A percentile compares a stretch with the other conserved stretches of the same genome.
phyloP scores from a whole-genome alignment of 2,888 invertebrate species.

The Heliconius charithonia region DNA sequence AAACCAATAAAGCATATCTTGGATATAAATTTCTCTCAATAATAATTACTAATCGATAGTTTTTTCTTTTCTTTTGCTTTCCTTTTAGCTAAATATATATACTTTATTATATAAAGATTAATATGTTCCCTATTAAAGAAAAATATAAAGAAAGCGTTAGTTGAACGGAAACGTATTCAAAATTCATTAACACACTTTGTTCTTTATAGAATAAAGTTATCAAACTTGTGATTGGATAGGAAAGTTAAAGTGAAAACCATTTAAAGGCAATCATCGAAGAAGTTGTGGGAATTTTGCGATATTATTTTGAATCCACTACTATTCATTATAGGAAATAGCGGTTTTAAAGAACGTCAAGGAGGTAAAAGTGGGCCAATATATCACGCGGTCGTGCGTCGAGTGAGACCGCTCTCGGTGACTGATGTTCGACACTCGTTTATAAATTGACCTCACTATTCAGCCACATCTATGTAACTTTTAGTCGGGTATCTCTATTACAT shows the following conservation, averaged over 20 bases:
- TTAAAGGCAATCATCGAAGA: constrained; percentile 67
- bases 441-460: constrained; percentile 72
- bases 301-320: constrained; percentile 66
- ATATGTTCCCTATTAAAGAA: neutral
- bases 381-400: constrained; percentile 63
- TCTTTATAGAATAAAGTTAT: constrained; percentile 64
- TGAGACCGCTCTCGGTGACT: constrained; percentile 55
- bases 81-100: no score
- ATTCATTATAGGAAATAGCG: constrained; percentile 66
- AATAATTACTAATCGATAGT: no score
- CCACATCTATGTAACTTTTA: constrained; percentile 20
- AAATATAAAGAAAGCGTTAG: neutral
- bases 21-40: no score
- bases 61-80: no score
- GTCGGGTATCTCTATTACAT: constrained; percentile 12
- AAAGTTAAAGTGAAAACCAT: constrained; percentile 77
- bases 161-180: neutral
- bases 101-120: no score
- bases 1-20: no score
- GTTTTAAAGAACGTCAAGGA: constrained; percentile 73
- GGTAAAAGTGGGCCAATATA: constrained; percentile 69
- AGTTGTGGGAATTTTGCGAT: constrained; percentile 61
- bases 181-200: constrained; percentile 48
- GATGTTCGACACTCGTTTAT: constrained; percentile 74
- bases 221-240: constrained; percentile 65